phyloP scores from a whole-genome alignment of 1,140 invertebrate genomes.

The Drosophila mojavensis region DNA sequence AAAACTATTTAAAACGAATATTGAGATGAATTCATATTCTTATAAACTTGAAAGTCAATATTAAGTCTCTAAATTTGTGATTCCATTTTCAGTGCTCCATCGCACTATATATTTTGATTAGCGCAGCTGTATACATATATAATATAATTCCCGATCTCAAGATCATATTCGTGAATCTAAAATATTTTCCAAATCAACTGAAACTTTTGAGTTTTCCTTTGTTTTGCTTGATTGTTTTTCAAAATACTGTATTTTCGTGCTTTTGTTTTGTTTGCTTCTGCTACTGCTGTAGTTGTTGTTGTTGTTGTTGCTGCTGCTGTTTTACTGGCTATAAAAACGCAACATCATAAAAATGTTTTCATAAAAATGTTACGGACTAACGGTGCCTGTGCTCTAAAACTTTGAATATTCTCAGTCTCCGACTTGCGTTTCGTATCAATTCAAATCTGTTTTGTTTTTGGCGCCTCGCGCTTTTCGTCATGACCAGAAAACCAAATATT shows the following conservation, averaged over 20 bases:
- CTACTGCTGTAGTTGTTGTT: slow-evolving; percentile 31
- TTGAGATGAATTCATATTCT: too few relatives aligned
- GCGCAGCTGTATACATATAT: too few relatives aligned
- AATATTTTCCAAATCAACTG: too few relatives aligned
- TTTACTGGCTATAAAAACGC: slow-evolving; percentile 71
- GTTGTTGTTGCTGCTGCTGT: slow-evolving; percentile 12
- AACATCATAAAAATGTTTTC: slow-evolving; percentile 68
- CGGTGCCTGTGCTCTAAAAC: not conserved
- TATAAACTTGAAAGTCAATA: too few relatives aligned
- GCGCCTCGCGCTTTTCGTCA: slow-evolving; percentile 67
- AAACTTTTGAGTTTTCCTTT: slow-evolving; percentile 5
- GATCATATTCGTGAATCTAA: too few relatives aligned
- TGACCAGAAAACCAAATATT: slow-evolving; percentile 80
- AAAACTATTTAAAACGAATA: too few relatives aligned
- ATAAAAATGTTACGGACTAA: slow-evolving; percentile 52
- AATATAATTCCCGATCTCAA: too few relatives aligned
- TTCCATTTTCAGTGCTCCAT: too few relatives aligned
- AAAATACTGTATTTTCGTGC: slow-evolving; percentile 13
- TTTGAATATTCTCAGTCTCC: slow-evolving; percentile 20
- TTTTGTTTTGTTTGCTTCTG: slow-evolving; percentile 26
- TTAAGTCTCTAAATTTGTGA: too few relatives aligned
- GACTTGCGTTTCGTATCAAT: slow-evolving; percentile 29
- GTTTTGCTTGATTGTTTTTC: slow-evolving; percentile 28
- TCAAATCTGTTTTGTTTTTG: slow-evolving; percentile 29
- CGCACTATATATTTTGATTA: too few relatives aligned